phyloP scores from a whole-genome alignment of 1,140 invertebrate genomes.

The Procambarus virginalis region DNA sequence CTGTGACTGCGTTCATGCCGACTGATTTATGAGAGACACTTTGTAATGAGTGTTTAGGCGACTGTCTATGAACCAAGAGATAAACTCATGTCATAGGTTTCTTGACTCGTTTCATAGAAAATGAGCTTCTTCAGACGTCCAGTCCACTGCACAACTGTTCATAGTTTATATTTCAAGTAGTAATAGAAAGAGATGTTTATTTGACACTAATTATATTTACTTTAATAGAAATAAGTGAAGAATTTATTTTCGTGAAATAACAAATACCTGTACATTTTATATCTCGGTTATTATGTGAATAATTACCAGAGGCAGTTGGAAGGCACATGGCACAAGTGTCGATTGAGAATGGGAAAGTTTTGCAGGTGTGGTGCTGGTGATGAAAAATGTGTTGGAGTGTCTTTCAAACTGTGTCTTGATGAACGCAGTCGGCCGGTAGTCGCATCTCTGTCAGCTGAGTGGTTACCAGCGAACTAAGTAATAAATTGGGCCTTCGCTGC shows the following conservation, averaged over 20 bases:
- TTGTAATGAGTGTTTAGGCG: neutral
- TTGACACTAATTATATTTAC: neutral
- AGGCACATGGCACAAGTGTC: too few relatives aligned
- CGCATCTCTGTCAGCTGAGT: too few relatives aligned
- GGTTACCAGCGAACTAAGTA: too few relatives aligned
- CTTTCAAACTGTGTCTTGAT: too few relatives aligned
- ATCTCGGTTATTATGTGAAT: neutral
- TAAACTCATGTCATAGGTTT: neutral
- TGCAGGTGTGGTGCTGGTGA: too few relatives aligned
- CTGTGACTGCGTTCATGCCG: neutral
- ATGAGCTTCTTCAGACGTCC: slow-evolving; percentile 1
- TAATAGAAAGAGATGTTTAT: neutral
- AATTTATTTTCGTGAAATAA: neutral
- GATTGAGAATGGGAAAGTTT: too few relatives aligned
- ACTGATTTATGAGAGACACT: neutral
- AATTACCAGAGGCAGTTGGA: too few relatives aligned
- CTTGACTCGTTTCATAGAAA: neutral
- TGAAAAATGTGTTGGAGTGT: too few relatives aligned
- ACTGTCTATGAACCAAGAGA: neutral
- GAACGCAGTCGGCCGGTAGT: too few relatives aligned
- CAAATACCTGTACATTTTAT: neutral
- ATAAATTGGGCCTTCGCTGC: too few relatives aligned
- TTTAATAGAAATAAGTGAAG: neutral
- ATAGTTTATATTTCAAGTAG: neutral
- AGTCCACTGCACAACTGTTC: neutral